phyloP scores from a whole-genome alignment of 1,140 invertebrate species.

The Atta colombica region DNA sequence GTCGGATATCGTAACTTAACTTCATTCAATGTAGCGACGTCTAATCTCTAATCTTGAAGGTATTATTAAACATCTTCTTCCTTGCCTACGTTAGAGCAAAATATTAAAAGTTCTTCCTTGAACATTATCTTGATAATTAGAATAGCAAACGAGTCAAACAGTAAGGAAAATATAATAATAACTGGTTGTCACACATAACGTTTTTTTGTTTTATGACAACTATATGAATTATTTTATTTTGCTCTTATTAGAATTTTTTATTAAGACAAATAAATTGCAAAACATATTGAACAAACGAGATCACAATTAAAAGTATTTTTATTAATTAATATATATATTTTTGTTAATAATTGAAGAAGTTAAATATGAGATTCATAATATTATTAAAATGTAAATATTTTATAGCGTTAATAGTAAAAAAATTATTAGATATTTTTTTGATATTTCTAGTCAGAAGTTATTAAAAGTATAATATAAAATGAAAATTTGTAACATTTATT shows the following conservation, averaged over 20 bases:
- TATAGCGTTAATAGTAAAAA: not conserved
- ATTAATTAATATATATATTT: not conserved
- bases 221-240: not conserved
- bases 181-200: not conserved
- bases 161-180: constrained; percentile 6
- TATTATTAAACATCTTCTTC: constrained; percentile 2
- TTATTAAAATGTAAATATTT: not conserved
- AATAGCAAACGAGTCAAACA: not conserved
- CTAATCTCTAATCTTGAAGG: constrained; percentile 37
- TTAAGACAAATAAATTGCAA: not conserved
- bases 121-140: not conserved
- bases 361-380: not conserved
- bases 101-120: not conserved
- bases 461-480: not conserved
- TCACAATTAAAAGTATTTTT: not conserved
- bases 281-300: not conserved
- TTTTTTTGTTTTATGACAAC: not conserved
- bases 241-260: not conserved
- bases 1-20: constrained; percentile 15
- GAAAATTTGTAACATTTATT: not conserved
- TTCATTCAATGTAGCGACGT: not conserved
- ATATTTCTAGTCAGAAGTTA: not conserved
- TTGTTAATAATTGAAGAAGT: not conserved
- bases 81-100: not conserved
- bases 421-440: not conserved